Percentiles rank a stretch among this genome's conserved stretches.
Evolutionary conservation across 1,140 invertebrate genomes (phyloP).

Genomic region (Apolygus lucorum): DNA sequence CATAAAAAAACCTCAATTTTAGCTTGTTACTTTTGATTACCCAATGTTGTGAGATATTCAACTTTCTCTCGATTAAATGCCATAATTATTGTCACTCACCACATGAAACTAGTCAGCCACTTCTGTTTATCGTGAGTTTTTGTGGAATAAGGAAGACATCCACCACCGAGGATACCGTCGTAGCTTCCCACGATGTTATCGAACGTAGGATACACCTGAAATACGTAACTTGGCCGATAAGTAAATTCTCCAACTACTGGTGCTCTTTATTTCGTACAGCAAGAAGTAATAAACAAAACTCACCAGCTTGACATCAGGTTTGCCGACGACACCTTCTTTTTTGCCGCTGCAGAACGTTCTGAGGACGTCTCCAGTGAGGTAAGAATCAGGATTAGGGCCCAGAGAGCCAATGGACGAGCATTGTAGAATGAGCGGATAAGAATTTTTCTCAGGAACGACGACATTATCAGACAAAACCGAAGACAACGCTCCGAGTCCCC

Average conservation of each 20-base stretch:
- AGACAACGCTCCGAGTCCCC: slow-evolving; percentile 62
- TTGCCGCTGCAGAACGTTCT: slow-evolving; percentile 39
- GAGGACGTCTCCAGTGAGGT: slow-evolving; percentile 58
- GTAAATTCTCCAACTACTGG: no score
- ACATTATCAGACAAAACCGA: slow-evolving; percentile 33
- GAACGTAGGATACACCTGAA: slow-evolving; percentile 56
- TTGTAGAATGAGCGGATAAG: slow-evolving; percentile 61
- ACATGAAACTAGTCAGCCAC: slow-evolving; percentile 69
- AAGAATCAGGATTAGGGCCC: slow-evolving; percentile 57
- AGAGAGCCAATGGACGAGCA: slow-evolving; percentile 85
- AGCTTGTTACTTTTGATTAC: no score
- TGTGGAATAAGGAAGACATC: slow-evolving; percentile 80
- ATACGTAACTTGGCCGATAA: no score
- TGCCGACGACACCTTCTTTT: slow-evolving; percentile 12
- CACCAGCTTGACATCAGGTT: slow-evolving; percentile 39
- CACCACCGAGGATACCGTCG: slow-evolving; percentile 73
- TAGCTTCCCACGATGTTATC: slow-evolving; percentile 74
- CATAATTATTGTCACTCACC: slow-evolving; percentile 47
- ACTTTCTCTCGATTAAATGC: no score
- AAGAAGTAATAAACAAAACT: slow-evolving; percentile 28
- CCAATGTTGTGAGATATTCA: no score
- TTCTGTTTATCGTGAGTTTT: slow-evolving; percentile 71
- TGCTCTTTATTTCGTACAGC: no score
- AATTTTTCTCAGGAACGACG: slow-evolving; percentile 16
- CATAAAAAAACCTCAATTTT: no score